Evolutionary conservation across 2,113 vertebrate genomes (phyloP), one percentile per base, ranked within the genome.

Genomic region (Tor tambroides): DNA sequence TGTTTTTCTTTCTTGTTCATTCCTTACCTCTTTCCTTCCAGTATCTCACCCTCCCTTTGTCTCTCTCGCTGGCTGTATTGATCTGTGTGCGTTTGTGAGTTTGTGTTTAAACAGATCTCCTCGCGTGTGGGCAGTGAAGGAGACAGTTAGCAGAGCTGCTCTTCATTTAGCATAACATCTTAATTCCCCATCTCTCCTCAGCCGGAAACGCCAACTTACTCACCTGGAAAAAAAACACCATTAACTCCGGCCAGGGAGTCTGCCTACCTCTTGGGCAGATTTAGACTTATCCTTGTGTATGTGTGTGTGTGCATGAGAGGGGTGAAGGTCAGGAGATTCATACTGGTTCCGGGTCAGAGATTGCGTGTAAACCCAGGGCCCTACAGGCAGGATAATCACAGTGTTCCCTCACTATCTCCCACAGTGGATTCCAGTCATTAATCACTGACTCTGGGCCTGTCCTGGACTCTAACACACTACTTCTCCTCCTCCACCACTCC

Each of bases 211-310:
- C 94, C 94, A 93, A 93, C 93, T 95, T 94, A 93, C 95, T 96
- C 95, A 96, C 95, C 95, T 96, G 95, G 95, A 96, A 96, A 96
- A n/a, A 96, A 92, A 89, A 96, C 95, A 96, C 72, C 74, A 89
- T 88, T 96, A 96, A 96, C 95, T 95, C 95, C 94, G 93, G 94
- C 96, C 94, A 92, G 92, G 93, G 94, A 94, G 89, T 91, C 94
- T 91, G 82, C 91, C 89, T 94, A 92, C 28, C 65, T 86, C 54
- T 83, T 49, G 8, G 30, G 63, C 80, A 54, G 28, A 67, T 59
- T 65, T 28, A 75, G 54, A 35, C 69, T 74, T 80, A 61, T 80
- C 12, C 46, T 21, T 43, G 90, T 90, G 89, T 93, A 93, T 93
- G 88, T 94, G 43, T 46, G 43, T 46, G 93, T 38, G 92, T 90